phyloP scores from a whole-genome alignment of 2,797 vertebrate genomes.

The Catharus ustulatus region DNA sequence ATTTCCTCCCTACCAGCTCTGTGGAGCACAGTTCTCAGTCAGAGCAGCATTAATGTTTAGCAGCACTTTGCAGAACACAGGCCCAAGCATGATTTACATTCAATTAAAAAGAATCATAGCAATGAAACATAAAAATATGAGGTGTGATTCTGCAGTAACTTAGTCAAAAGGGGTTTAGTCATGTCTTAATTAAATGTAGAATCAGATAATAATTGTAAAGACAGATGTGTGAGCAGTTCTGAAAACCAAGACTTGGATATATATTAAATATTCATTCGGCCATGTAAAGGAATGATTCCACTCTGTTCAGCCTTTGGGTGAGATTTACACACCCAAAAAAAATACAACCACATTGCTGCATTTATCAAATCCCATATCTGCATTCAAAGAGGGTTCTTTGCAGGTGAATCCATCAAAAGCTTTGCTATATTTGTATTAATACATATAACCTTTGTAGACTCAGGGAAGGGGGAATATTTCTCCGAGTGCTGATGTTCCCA shows the following conservation, averaged over 20 bases:
- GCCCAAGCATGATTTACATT: not conserved
- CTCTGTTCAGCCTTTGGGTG: not conserved
- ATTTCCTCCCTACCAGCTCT: not conserved
- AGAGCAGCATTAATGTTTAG: not conserved
- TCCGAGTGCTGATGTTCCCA: constrained; percentile 18
- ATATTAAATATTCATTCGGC: not conserved
- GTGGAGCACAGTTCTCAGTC: not conserved
- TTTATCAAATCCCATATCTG: not conserved
- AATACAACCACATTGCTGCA: not conserved
- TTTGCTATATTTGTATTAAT: not conserved
- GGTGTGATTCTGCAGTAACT: not conserved
- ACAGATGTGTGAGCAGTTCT: not conserved
- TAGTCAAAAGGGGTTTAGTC: not conserved
- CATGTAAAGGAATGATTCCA: not conserved
- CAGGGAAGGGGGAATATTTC: not conserved
- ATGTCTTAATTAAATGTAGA: constrained; percentile 24
- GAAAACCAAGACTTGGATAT: not conserved
- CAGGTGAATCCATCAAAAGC: not conserved
- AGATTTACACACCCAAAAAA: not conserved
- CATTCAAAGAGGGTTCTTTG: not conserved
- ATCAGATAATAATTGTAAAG: constrained; percentile 14
- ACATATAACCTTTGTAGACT: not conserved
- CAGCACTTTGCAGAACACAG: not conserved
- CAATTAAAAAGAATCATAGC: constrained; percentile 20
- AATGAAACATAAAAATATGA: not conserved